These are phyloP conservation scores for Palythoa caribaeorum DNA, from an alignment of 92 coral and sea anemone species.

Conservation along the genomic window DNA sequence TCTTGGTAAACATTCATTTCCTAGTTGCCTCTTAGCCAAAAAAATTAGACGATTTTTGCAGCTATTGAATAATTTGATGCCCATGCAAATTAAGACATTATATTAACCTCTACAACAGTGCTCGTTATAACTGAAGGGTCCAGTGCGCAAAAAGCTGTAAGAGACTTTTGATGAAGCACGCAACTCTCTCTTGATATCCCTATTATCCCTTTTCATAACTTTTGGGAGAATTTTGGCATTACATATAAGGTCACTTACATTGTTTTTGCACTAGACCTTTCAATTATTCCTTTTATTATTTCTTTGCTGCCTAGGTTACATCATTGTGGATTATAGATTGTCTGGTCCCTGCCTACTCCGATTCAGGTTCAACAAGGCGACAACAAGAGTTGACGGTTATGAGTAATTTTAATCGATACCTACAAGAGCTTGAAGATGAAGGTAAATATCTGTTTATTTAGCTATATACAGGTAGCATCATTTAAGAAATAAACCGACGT, in stretches of 20 bases:
- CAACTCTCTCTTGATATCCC: constrained; percentile 20
- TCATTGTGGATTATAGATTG: constrained; percentile 1
- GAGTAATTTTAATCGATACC: constrained; percentile 46
- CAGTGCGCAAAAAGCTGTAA: constrained; percentile 3
- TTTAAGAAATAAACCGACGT: not conserved
- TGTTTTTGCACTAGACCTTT: too few relatives aligned
- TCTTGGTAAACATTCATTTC: not conserved
- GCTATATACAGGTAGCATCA: not conserved
- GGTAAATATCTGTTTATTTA: constrained; percentile 17
- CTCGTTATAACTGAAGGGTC: not conserved
- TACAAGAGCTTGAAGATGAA: constrained; percentile 41
- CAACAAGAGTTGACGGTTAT: constrained; percentile 42
- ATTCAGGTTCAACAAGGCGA: constrained; percentile 46
- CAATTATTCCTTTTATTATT: not conserved
- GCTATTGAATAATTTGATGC: not conserved
- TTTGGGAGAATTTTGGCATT: constrained; percentile 17
- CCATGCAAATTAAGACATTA: not conserved
- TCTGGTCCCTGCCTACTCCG: constrained; percentile 37
- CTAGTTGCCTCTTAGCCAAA: not conserved
- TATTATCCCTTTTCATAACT: constrained; percentile 16
- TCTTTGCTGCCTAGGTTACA: constrained; percentile 9
- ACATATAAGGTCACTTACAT: too few relatives aligned
- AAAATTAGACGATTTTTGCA: constrained; percentile 5
- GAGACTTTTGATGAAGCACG: constrained; percentile 18
- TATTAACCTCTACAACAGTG: not conserved